Base-by-base conservation (phyloP, 2,797 vertebrate genomes). In the Astyanax mexicanus region DNA sequence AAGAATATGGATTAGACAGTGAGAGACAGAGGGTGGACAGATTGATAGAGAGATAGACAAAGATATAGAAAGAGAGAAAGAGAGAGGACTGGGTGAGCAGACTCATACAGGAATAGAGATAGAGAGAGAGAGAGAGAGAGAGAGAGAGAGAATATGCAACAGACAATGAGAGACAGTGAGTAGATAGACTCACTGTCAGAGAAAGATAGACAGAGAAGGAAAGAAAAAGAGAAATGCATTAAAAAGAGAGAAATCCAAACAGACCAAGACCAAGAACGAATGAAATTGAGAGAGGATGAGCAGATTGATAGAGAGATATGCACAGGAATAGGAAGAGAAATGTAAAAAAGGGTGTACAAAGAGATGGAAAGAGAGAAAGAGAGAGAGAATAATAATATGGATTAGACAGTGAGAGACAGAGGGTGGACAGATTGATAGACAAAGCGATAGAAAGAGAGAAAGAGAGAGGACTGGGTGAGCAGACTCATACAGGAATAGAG, bases 91-190 rank as follows among this genome's bases (percentile, higher is more conserved):
- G n/a, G n/a, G n/a, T n/a, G n/a, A n/a, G n/a, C n/a, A n/a, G n/a
- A n/a, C n/a, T n/a, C n/a, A n/a, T n/a, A n/a, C n/a, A n/a, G n/a
- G n/a, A n/a, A n/a, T n/a, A n/a, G 37, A 38, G 8, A 38, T n/a
- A 44, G 21, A 69, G 35, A 21, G 37, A 29, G 49, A 42, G 38
- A 54, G 32, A 8, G 23, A 64, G 35, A 64, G 38, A 67, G 69
- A 83, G 75, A 71, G 80, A 23, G 2, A 2, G 4, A 51, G 47
- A 2, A n/a, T 49, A 9, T 51, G 47, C 51, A 1, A 51, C 3
- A 51, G n/a, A 6, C n/a, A 21, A 3, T 51, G 19, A 52, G 19
- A 55, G 52, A 55, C 11, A 3, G n/a, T n/a, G n/a, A n/a, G n/a
- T n/a, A n/a, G n/a, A n/a, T n/a, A n/a, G n/a, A n/a, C n/a, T n/a